Evolutionary conservation across 1,140 invertebrate genomes (phyloP).

Genomic region (Brachionus manjavacas): DNA sequence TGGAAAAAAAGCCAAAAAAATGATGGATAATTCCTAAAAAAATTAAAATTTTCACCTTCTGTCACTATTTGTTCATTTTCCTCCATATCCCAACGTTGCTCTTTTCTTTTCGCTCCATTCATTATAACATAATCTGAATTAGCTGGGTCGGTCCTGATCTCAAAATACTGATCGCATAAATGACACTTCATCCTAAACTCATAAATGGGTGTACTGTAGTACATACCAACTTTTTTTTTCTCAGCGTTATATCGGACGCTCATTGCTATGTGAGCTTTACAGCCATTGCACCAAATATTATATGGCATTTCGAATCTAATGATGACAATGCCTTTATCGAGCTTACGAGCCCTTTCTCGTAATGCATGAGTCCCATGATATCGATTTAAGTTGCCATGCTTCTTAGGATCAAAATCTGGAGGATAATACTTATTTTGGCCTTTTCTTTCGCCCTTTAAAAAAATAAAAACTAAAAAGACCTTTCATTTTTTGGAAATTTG

Average conservation of each 20-base stretch:
- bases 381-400: conserved; percentile 81
- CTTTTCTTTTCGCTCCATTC: conserved; percentile 86
- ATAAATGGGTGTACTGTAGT: conserved; percentile 93
- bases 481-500: neutral
- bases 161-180: conserved; percentile 91
- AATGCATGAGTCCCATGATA: conserved; percentile 86
- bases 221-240: conserved; percentile 96
- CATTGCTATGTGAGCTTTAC: conserved; percentile 97
- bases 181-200: conserved; percentile 99
- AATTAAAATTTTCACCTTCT: conserved; percentile 42
- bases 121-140: conserved; percentile 95
- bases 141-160: conserved; percentile 95
- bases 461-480: neutral
- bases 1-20: conserved; percentile 65
- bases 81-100: conserved; percentile 93
- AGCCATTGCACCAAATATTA: conserved; percentile 98
- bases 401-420: conserved; percentile 89
- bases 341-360: conserved; percentile 84
- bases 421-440: conserved; percentile 96
- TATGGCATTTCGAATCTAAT: conserved; percentile 99
- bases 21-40: conserved; percentile 59
- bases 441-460: conserved; percentile 85
- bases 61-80: conserved; percentile 80
- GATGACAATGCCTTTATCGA: conserved; percentile 90
- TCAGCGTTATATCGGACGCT: conserved; percentile 97